Evolutionary conservation across 2,113 vertebrate species (phyloP).

Genomic region (Atractosteus spatula): DNA sequence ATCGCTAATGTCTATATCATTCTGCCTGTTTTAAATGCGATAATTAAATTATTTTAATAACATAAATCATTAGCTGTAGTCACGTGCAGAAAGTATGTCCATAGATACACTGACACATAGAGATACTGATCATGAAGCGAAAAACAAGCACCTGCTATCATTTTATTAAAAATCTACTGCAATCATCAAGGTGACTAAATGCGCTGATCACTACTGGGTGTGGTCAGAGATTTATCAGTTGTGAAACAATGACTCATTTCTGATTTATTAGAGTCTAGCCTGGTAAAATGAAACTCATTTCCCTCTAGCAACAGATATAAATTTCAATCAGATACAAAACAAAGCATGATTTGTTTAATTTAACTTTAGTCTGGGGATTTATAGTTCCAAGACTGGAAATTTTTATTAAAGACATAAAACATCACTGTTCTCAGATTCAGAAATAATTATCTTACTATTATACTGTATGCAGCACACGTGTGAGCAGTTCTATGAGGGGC

Average conservation of each 20-base stretch:
- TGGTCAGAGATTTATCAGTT: conserved; percentile 24
- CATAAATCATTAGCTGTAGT: too few species aligned
- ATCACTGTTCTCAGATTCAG: background rate
- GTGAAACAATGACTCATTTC: conserved; percentile 32
- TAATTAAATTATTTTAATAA: too few species aligned
- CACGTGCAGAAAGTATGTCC: too few species aligned
- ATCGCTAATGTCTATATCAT: too few species aligned
- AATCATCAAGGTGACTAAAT: conserved; percentile 9
- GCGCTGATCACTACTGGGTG: conserved; percentile 27
- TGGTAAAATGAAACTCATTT: conserved; percentile 41
- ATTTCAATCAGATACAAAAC: conserved; percentile 38
- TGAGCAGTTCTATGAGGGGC: too few species aligned
- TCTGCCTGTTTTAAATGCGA: too few species aligned
- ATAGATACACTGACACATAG: too few species aligned
- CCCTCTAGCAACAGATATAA: conserved; percentile 37
- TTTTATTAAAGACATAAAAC: conserved; percentile 38
- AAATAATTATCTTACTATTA: background rate
- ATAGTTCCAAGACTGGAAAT: conserved; percentile 5
- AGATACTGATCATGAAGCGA: too few species aligned
- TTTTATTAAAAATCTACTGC: background rate
- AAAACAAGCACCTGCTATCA: too few species aligned
- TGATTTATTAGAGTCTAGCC: conserved; percentile 47
- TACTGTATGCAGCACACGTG: background rate
- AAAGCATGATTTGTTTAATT: conserved; percentile 34
- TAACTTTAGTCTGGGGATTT: conserved; percentile 20